phyloP scores from a whole-genome alignment of 2,113 vertebrate genomes.

The Promerops cafer region DNA sequence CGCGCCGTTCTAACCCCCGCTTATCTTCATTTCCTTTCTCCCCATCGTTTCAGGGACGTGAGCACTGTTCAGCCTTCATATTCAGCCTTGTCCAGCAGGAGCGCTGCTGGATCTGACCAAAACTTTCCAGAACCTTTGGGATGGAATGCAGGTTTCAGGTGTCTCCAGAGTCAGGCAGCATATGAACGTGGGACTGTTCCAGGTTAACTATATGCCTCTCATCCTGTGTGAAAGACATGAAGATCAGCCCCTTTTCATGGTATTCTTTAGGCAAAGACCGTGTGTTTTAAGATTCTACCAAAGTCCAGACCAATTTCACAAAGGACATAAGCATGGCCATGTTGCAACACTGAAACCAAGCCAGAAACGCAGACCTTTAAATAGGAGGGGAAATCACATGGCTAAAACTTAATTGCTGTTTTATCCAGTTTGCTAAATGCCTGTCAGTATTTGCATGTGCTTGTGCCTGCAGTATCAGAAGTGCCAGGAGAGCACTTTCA shows the following conservation, averaged over 20 bases:
- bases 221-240: neutral
- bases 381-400: neutral
- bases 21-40: rapidly evolving
- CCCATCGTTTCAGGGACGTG: rapidly evolving
- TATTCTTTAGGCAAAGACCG: neutral
- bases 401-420: neutral
- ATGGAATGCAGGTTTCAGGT: neutral
- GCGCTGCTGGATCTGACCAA: neutral
- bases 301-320: neutral
- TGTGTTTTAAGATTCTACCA: neutral
- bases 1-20: rapidly evolving
- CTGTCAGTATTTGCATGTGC: neutral
- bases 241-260: neutral
- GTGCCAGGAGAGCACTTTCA: neutral
- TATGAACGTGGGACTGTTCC: neutral
- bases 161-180: neutral
- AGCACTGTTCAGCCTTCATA: neutral
- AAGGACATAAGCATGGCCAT: neutral
- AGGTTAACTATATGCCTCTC: neutral
- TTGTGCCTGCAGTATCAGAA: neutral
- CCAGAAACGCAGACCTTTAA: neutral
- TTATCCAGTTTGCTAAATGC: neutral
- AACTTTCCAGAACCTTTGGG: neutral
- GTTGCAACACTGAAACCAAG: neutral
- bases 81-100: neutral